Percentiles rank a stretch among this genome's conserved stretches.
phyloP scores from a whole-genome alignment of 2,797 vertebrate species.

The Argya squamiceps region DNA sequence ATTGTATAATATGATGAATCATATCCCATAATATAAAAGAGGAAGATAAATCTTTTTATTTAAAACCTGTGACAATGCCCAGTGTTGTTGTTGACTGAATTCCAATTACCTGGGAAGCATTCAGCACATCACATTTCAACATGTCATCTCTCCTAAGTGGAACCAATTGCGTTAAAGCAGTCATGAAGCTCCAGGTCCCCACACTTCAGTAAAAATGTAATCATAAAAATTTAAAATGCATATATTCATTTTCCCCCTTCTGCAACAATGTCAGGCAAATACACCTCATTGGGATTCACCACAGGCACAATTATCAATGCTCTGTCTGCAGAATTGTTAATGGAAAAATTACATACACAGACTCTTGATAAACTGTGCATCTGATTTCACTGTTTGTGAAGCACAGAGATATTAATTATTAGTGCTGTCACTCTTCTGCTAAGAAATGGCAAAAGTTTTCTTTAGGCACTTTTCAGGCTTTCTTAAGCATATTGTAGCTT shows the following conservation, averaged over 20 bases:
- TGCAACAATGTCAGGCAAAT: constrained; percentile 58
- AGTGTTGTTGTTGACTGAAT: constrained; percentile 63
- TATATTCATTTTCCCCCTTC: constrained; percentile 56
- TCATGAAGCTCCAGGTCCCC: constrained; percentile 47
- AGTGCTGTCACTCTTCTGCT: constrained; percentile 1
- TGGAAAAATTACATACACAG: constrained; percentile 70
- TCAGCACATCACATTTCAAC: constrained; percentile 58
- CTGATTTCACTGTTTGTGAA: constrained; percentile 67
- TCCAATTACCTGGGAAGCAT: constrained; percentile 66
- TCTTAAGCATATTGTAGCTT: background rate
- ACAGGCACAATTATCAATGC: constrained; percentile 61
- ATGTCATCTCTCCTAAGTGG: constrained; percentile 63
- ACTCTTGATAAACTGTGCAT: constrained; percentile 55
- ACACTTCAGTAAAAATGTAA: constrained; percentile 63
- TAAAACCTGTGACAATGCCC: constrained; percentile 54
- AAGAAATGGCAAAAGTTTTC: background rate
- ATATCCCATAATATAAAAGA: background rate
- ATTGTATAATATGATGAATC: constrained; percentile 15
- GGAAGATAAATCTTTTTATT: constrained; percentile 29
- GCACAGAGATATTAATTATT: constrained; percentile 41
- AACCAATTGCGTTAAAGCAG: constrained; percentile 71
- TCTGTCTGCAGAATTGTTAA: constrained; percentile 69
- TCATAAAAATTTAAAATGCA: constrained; percentile 71
- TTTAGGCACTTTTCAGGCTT: background rate
- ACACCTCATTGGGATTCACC: constrained; percentile 42